A percentile compares a stretch with the other conserved stretches of the same genome.
These are phyloP conservation scores for Python bivittatus DNA, from an alignment of 2,113 vertebrate species.

Conservation along the genomic window DNA sequence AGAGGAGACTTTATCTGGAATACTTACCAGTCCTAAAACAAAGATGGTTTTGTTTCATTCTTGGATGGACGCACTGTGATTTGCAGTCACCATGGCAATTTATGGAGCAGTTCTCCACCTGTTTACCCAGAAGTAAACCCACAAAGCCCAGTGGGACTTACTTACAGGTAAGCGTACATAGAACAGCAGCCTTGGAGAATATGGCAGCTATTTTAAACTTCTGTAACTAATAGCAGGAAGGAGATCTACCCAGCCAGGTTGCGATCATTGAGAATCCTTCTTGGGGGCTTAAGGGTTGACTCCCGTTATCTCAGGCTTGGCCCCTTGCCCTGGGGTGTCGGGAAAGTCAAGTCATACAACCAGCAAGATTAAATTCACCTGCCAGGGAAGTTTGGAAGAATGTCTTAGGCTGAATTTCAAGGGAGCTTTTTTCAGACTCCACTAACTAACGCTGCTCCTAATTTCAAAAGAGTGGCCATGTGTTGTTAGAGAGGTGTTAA, in stretches of 20 bases:
- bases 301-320: background rate
- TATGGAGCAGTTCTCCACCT: background rate
- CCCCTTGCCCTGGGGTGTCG: background rate
- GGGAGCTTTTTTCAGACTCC: background rate
- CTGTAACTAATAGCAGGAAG: background rate
- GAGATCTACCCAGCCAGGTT: background rate
- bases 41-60: background rate
- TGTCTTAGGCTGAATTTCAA: background rate
- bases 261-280: background rate
- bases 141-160: background rate
- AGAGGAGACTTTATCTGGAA: background rate
- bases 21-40: background rate
- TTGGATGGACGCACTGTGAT: background rate
- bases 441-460: background rate
- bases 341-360: fast-evolving
- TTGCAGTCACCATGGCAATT: background rate
- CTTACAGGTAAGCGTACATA: background rate
- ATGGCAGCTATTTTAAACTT: fast-evolving
- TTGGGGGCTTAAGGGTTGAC: background rate
- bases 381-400: background rate
- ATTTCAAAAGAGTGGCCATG: background rate
- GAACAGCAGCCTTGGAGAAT: background rate
- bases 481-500: background rate
- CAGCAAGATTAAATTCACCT: fast-evolving
- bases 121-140: background rate